Evolutionary conservation across 2,888 invertebrate species (phyloP).

Genomic region (Therioaphis trifolii): DNA sequence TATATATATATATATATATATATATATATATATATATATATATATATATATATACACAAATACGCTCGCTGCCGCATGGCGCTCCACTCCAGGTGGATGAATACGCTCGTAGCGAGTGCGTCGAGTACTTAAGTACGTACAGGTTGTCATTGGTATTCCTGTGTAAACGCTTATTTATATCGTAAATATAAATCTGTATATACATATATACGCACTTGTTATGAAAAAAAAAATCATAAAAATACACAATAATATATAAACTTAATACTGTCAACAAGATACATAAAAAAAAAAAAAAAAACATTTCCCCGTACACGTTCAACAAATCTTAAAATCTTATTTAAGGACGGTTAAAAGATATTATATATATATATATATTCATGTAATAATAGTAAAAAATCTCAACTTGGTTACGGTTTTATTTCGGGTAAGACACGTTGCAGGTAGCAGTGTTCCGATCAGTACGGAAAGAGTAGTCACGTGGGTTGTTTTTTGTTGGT

Average conservation of each 20-base stretch:
- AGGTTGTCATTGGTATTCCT: slow-evolving; percentile 33
- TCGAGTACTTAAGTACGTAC: slow-evolving; percentile 49
- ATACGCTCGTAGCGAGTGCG: slow-evolving; percentile 52
- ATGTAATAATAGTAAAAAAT: too few relatives aligned
- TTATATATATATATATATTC: too few relatives aligned
- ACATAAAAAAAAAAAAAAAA: too few relatives aligned
- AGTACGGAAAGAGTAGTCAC: too few relatives aligned
- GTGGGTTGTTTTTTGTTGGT: too few relatives aligned
- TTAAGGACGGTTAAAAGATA: slow-evolving; percentile 55
- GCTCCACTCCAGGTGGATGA: slow-evolving; percentile 55
- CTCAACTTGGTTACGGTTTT: too few relatives aligned
- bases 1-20: too few relatives aligned
- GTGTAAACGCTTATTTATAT: neutral
- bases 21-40: too few relatives aligned
- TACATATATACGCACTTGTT: neutral
- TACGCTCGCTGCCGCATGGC: slow-evolving; percentile 47
- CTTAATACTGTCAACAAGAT: slow-evolving; percentile 61
- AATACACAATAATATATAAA: slow-evolving; percentile 49
- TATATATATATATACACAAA: neutral
- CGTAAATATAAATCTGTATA: neutral
- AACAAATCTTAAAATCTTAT: slow-evolving; percentile 8
- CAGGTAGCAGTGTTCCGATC: too few relatives aligned
- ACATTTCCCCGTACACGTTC: slow-evolving; percentile 5
- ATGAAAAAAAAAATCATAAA: slow-evolving; percentile 30
- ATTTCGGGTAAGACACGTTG: too few relatives aligned